Base-by-base conservation (phyloP, 2,113 vertebrate species). In the Ailurus styani region DNA sequence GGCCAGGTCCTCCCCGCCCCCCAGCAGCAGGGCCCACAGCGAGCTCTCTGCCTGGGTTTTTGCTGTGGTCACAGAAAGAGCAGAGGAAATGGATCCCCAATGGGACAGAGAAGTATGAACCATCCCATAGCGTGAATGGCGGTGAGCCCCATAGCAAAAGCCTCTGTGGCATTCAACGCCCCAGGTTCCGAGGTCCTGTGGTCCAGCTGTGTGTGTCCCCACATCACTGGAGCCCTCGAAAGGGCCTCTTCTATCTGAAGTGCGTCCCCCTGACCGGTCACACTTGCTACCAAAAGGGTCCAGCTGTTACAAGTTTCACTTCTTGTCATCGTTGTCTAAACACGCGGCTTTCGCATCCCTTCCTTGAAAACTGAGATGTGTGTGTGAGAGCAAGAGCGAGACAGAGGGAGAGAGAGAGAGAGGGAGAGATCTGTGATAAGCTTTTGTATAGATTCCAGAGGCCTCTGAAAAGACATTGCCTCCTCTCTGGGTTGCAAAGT, bases 11-110 rank as follows among this genome's bases (percentile, higher is more conserved):
- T 40, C 50, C 25, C 47, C 1, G 15, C 50, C 50, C 25, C 47
- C 1, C 12, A 57, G 29, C 40, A 18, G 75, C 6, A 31, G 70
- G 27, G 6, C 50, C 25, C 18, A 21, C 0, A 29, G 55, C 0
- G 0, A 11, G n/a, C 11, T 45, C 52, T 25, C 45, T 13, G 29
- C 64, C 17, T n/a, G 34, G 2, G 15, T 50, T 31, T 50, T 82
- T 83, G 62, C 60, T 12, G 0, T 5, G 18, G 96, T 23, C 23
- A 37, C 34, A 57, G 83, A 68, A 64, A 60, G 2, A 54, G 31
- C 31, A 2, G 57, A 50, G 50, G 52, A 55, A 60, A 15, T 15
- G 4, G 50, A 6, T 27, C 25, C 20, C 29, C 17, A 34, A 1
- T 25, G 15, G 21, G 72, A n/a, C 31, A 34, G 45, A 52, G n/a